Evolutionary conservation across 2,797 vertebrate genomes (phyloP), one percentile per base, ranked within the genome.

Genomic region (Hoplostethus mediterraneus): DNA sequence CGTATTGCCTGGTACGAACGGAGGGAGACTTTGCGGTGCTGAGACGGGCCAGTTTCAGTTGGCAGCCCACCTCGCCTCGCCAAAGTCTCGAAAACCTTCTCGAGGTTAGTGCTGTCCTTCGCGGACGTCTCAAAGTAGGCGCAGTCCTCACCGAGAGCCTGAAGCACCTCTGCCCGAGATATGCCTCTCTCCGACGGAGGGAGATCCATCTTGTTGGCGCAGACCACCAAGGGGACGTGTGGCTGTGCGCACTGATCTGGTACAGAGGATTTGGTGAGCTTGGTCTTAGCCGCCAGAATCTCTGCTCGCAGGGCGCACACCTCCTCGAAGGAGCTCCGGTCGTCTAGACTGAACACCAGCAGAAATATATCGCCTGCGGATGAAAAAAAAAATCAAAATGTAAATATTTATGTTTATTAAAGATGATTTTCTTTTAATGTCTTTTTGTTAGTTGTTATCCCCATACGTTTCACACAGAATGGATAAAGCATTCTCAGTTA

Each of bases 1-100:
- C 92, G 71, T 61, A 91, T 75, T 0, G 92, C 91, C 67, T 94
- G 94, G 74, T 94, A 95, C 0, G 93, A 94, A 0, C 93, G 91
- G 12, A 95, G 87, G n/a, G 95, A 95, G n/a, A 95, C 87, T 56
- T 89, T 94, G 30, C 93, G 92, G 67, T 95, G 95, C 74, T 88
- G 93, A 1, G 91, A 93, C 3, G 95, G 95, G 1, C 94, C 90
- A 0, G 94, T 95, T 67, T 95, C 95, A 1, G 85, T 73, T 1
- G 95, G 95, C 3, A 95, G 92, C 0, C 95, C 94, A 0, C 94
- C 92, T 14, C 69, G 83, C 72, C 83, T 91, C 0, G 94, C 94
- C 72, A 95, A 67, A 14, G 91, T 84, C 81, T 93, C 93, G 21
- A 95, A 95, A 14, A 90, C 87, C 47, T 90, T 82, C 53, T 95